Percentiles rank a stretch among this genome's conserved stretches.
Evolutionary conservation across 2,113 vertebrate species (phyloP).

Genomic region (Neotoma lepida): DNA sequence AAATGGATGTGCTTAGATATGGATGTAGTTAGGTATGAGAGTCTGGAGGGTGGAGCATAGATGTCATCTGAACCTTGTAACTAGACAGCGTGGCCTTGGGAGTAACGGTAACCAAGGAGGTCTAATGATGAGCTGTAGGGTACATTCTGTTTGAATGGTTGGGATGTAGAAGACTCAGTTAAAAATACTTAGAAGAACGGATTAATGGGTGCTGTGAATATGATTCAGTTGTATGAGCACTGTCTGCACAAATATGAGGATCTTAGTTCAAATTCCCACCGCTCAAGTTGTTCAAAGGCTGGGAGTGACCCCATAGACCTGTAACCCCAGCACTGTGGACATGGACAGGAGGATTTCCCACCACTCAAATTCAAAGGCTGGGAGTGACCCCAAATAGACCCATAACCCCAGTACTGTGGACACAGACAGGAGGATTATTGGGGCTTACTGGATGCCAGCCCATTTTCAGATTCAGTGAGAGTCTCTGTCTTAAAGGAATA

Average conservation of each 20-base stretch:
- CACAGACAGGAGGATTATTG: background rate
- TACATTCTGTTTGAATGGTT: background rate
- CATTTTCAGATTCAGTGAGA: background rate
- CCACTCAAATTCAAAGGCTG: background rate
- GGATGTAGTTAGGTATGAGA: background rate
- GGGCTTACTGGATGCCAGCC: background rate
- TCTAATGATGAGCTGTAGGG: background rate
- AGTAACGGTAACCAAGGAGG: background rate
- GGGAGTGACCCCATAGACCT: background rate
- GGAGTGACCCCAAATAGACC: background rate
- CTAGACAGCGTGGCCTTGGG: background rate
- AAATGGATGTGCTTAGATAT: background rate
- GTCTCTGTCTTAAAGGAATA: background rate
- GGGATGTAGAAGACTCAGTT: background rate
- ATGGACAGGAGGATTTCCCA: background rate
- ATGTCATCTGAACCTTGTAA: background rate
- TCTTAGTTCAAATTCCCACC: background rate
- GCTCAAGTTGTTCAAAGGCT: background rate
- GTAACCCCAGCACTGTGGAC: background rate
- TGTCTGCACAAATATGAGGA: too few relatives aligned
- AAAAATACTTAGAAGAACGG: slow-evolving; percentile 13
- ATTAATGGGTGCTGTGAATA: too few relatives aligned
- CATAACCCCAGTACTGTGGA: background rate
- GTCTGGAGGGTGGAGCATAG: background rate
- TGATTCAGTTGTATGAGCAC: background rate